phyloP scores from a whole-genome alignment of 2,888 invertebrate genomes.

The Drosophila neutralis region DNA sequence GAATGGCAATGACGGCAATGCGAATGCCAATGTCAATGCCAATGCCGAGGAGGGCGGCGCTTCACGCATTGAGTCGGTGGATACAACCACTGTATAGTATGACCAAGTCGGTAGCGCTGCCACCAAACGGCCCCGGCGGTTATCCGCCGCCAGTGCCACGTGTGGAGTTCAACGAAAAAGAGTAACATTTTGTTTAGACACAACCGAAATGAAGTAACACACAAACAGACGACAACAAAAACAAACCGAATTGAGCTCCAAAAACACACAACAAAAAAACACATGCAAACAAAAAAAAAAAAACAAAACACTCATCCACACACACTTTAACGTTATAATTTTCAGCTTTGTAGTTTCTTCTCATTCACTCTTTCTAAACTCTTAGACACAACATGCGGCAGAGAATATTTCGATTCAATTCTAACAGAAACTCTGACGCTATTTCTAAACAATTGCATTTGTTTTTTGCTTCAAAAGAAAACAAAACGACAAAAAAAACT shows the following conservation, averaged over 20 bases:
- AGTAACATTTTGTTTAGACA: slow-evolving; percentile 79
- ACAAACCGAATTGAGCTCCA: slow-evolving; percentile 47
- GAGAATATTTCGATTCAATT: slow-evolving; percentile 32
- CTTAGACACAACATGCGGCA: slow-evolving; percentile 44
- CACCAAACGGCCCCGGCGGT: slow-evolving; percentile 82
- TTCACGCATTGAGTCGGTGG: slow-evolving; percentile 83
- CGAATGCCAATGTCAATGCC: slow-evolving; percentile 42
- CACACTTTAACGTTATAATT: slow-evolving; percentile 52
- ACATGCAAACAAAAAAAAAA: slow-evolving; percentile 21
- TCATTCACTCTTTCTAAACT: slow-evolving; percentile 63
- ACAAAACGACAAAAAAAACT: slow-evolving; percentile 48
- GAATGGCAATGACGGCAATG: slow-evolving; percentile 58
- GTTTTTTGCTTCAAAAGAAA: slow-evolving; percentile 68
- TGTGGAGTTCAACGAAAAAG: slow-evolving; percentile 83
- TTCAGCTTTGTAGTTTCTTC: slow-evolving; percentile 74
- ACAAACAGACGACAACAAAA: slow-evolving; percentile 41
- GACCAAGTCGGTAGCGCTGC: slow-evolving; percentile 77
- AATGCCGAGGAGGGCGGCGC: slow-evolving; percentile 61
- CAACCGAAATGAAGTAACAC: slow-evolving; percentile 57
- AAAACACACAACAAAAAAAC: slow-evolving; percentile 26
- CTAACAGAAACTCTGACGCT: slow-evolving; percentile 63
- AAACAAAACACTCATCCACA: slow-evolving; percentile 43
- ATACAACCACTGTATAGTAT: slow-evolving; percentile 85
- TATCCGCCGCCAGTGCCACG: slow-evolving; percentile 71
- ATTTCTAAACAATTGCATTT: slow-evolving; percentile 76